A percentile compares a stretch with the other conserved stretches of the same genome.
phyloP scores from a whole-genome alignment of 2,888 invertebrate species.

The Theristus sp. region DNA sequence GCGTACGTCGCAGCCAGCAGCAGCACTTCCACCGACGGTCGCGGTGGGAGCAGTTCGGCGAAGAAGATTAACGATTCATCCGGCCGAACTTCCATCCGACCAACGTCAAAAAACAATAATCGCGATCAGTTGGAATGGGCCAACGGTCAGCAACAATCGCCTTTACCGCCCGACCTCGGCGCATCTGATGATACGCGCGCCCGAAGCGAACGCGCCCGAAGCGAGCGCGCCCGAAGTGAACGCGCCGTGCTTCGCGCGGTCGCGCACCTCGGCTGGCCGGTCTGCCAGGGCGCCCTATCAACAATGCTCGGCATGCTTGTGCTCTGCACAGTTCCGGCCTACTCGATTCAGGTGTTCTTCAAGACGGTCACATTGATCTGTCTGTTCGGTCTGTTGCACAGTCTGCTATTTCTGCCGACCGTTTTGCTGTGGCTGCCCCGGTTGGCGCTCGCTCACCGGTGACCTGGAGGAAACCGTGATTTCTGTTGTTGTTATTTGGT shows the following conservation, averaged over 20 bases:
- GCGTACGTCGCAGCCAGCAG: not conserved
- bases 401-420: not conserved
- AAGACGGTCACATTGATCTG: not conserved
- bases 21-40: not conserved
- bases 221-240: not conserved
- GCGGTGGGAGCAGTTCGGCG: not conserved
- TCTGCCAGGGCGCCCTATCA: not conserved
- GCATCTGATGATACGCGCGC: too few species aligned
- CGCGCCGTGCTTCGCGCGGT: not conserved
- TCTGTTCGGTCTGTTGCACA: not conserved
- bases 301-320: not conserved
- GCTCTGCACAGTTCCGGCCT: not conserved
- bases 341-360: not conserved
- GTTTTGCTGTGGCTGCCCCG: not conserved
- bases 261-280: not conserved
- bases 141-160: not conserved
- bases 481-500: too few species aligned
- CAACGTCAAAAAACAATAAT: too few species aligned
- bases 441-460: not conserved
- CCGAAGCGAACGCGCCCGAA: too few species aligned
- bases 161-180: not conserved
- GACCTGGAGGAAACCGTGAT: not conserved
- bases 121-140: not conserved
- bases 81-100: too few species aligned
- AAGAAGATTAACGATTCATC: not conserved